Conservation (phyloP, 1,140 invertebrate genomes). For the Drosophila novamexicana region DNA sequence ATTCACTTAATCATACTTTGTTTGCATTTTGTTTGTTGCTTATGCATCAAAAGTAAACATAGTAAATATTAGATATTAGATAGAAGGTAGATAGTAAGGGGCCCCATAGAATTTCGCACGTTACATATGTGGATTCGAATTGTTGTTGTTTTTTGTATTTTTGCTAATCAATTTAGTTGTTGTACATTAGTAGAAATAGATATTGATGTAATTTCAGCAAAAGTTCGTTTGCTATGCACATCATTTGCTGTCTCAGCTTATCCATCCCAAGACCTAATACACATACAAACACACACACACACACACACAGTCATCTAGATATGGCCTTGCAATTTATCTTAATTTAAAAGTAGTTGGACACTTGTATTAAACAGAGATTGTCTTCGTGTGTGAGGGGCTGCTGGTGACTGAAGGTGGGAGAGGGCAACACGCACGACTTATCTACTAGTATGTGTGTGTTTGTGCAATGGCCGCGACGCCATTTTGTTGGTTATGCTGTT, state of each 20-base stretch:
- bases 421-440: conserved; percentile 5
- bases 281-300: conserved; percentile 5
- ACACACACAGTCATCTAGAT: conserved; percentile 34
- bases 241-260: not conserved
- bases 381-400: conserved; percentile 46
- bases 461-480: conserved; percentile 12
- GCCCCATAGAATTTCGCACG: conserved; percentile 73
- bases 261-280: not conserved
- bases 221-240: conserved; percentile 24
- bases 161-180: conserved; percentile 53
- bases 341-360: conserved; percentile 33
- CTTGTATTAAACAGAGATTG: conserved; percentile 64
- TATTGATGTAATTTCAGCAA: conserved; percentile 30
- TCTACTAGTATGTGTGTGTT: conserved; percentile 15
- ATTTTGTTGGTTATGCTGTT: conserved; percentile 17
- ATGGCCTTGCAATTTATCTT: conserved; percentile 41
- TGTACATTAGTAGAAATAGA: conserved; percentile 47
- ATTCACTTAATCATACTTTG: conserved; percentile 66
- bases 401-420: conserved; percentile 5
- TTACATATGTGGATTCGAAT: conserved; percentile 78
- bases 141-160: conserved; percentile 57
- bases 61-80: conserved; percentile 42
- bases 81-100: conserved; percentile 48
- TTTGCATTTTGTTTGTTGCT: conserved; percentile 47
- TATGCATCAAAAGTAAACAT: conserved; percentile 53